A percentile compares a stretch with the other conserved stretches of the same genome.
Evolutionary conservation across 2,797 vertebrate genomes (phyloP).

Genomic region (Rhinichthys osculus): DNA sequence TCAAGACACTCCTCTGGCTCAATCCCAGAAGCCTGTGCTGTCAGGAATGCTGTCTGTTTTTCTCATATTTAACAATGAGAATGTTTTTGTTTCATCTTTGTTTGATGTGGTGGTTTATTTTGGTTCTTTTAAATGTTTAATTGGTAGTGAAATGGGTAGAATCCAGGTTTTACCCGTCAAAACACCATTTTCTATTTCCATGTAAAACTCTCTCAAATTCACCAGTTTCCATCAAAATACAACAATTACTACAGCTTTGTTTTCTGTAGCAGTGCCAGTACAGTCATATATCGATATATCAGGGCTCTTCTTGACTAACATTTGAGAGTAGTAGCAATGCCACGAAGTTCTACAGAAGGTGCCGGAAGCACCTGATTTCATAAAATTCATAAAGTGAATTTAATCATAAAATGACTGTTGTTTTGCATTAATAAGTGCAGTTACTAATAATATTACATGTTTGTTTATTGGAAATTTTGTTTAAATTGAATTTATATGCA

Average conservation of each 20-base stretch:
- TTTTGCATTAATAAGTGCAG: too few species aligned
- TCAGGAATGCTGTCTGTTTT: conserved; percentile 12
- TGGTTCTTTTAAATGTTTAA: neutral
- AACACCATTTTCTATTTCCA: neutral
- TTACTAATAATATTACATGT: too few species aligned
- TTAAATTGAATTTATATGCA: too few species aligned
- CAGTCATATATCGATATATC: neutral
- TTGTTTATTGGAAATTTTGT: too few species aligned
- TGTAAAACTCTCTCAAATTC: neutral
- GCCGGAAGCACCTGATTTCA: too few species aligned
- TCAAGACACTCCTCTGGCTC: neutral
- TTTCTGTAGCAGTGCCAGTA: neutral
- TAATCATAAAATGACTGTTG: too few species aligned
- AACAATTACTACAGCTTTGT: neutral
- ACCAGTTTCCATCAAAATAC: neutral
- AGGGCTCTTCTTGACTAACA: too few species aligned
- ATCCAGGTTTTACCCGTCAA: neutral
- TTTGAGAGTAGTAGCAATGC: too few species aligned
- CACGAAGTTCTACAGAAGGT: too few species aligned
- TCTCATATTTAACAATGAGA: neutral
- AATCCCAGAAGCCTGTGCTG: neutral
- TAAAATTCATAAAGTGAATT: too few species aligned
- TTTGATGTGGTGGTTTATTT: neutral
- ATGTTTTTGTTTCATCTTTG: neutral
- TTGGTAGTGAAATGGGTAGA: neutral